Base-by-base conservation (phyloP, 2,888 invertebrate genomes). In the Drosophila tripunctata region DNA sequence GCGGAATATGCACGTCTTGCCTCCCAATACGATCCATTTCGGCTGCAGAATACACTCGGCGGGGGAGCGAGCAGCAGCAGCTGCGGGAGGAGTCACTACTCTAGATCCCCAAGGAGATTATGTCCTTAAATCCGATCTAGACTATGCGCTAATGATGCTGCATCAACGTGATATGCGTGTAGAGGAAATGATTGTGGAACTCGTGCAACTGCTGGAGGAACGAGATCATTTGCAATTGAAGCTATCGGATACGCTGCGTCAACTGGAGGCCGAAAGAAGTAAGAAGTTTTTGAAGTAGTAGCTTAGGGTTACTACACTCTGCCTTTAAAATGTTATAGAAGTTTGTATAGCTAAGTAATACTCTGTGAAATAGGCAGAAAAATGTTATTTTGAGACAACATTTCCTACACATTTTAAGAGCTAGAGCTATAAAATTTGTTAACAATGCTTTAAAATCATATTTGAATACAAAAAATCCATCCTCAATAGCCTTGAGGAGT, bases 111-210 rank as follows among this genome's bases (percentile, higher is more conserved):
- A 54, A 24, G 38, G 81, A 2, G 86, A 80, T 31, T 78, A 72
- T 54, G 89, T 91, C 2, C 84, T 89, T 0, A 92, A 94, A 84
- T 94, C 94, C 0, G 96, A 96, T 90, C 91, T 96, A 51, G 96
- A 97, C 87, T 92, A 96, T 50, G 96, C 96, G 0, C 90, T 96
- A 36, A 96, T 96, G 87, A 96, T 96, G 95, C 92, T 97, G 50
- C 97, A 97, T 89, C 96, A 96, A 87, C 93, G 96, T 70, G 97
- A 97, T 77, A 95, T 97, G 61, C 93, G 96, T 1, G 96, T 96
- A 89, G 97, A 97, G 87, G 97, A 97, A 90, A 92, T 97, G 62
- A 96, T 96, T 0, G 93, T 96, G 83, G 97, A 97, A 89, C 92
- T 97, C 50, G 96, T 96, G 72, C 95, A 95, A 90, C 91, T 97